Percentiles rank a stretch among this genome's conserved stretches.
phyloP scores from a whole-genome alignment of 1,140 invertebrate genomes.

The Adelges cooleyi region DNA sequence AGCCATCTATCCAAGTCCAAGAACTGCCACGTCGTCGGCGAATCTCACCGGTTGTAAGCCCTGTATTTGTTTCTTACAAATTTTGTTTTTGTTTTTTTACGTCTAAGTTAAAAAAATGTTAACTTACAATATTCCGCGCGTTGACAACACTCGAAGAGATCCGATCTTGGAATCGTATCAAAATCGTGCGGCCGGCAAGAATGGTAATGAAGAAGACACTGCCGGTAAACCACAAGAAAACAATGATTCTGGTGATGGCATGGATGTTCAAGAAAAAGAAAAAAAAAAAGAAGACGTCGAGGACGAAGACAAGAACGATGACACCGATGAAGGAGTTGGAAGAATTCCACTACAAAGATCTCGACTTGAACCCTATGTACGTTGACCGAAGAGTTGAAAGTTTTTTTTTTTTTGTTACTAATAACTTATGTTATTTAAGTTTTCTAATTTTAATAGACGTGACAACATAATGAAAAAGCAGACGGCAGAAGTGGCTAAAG shows the following conservation, averaged over 20 bases:
- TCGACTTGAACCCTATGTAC: constrained; percentile 52
- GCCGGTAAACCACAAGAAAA: constrained; percentile 56
- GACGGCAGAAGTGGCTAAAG: constrained; percentile 70
- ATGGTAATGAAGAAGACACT: constrained; percentile 7
- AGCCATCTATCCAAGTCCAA: no score
- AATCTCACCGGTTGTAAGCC: no score
- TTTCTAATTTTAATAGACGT: constrained; percentile 45
- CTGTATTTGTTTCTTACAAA: background rate
- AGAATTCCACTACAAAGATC: constrained; percentile 44
- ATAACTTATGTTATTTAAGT: constrained; percentile 11
- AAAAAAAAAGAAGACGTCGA: constrained; percentile 46
- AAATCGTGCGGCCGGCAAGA: no score
- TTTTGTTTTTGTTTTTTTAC: background rate
- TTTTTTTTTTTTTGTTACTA: no score
- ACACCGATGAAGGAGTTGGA: constrained; percentile 59
- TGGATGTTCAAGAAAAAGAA: constrained; percentile 47
- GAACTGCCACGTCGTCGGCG: no score
- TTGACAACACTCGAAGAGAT: background rate
- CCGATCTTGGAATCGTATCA: constrained; percentile 1
- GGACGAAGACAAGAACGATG: constrained; percentile 34
- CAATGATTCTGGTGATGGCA: constrained; percentile 54
- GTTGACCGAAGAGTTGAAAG: constrained; percentile 53
- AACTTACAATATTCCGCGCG: background rate
- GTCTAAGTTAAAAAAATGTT: background rate
- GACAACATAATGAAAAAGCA: constrained; percentile 60